Evolutionary conservation across 2,113 vertebrate species (phyloP).

Genomic region (Anolis sagrei): DNA sequence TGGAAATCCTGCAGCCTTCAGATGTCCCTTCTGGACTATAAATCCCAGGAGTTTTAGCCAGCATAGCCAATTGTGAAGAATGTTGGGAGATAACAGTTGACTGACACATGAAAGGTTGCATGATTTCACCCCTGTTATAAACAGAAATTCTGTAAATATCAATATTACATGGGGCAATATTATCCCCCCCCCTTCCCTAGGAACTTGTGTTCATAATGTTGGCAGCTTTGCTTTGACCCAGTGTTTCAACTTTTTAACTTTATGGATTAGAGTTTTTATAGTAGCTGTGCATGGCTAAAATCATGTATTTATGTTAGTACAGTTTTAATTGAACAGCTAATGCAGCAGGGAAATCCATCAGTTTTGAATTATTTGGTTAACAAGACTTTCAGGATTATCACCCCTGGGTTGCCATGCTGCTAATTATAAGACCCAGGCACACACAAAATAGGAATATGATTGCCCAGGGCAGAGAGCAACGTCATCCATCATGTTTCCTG

Average conservation of each 20-base stretch:
- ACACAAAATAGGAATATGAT: not conserved
- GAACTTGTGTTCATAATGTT: too few species aligned
- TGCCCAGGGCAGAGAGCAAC: not conserved
- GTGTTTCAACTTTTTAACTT: not conserved
- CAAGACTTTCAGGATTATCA: not conserved
- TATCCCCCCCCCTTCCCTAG: too few species aligned
- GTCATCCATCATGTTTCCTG: not conserved
- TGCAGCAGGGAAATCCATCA: not conserved
- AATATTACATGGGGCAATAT: too few species aligned
- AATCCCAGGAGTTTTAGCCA: too few species aligned
- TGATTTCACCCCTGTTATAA: too few species aligned
- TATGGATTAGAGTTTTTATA: not conserved
- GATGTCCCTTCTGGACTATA: too few species aligned
- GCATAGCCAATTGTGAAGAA: too few species aligned
- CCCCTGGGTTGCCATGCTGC: not conserved
- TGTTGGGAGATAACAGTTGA: too few species aligned
- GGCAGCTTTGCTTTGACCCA: not conserved
- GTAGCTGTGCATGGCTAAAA: not conserved
- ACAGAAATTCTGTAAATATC: too few species aligned
- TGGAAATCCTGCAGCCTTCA: too few species aligned
- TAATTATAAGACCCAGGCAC: not conserved
- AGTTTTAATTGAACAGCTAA: not conserved
- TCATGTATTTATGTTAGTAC: not conserved
- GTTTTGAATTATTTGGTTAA: not conserved
- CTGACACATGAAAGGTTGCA: too few species aligned